phyloP scores from a whole-genome alignment of 2,797 vertebrate genomes.

The Lacerta bilineata region DNA sequence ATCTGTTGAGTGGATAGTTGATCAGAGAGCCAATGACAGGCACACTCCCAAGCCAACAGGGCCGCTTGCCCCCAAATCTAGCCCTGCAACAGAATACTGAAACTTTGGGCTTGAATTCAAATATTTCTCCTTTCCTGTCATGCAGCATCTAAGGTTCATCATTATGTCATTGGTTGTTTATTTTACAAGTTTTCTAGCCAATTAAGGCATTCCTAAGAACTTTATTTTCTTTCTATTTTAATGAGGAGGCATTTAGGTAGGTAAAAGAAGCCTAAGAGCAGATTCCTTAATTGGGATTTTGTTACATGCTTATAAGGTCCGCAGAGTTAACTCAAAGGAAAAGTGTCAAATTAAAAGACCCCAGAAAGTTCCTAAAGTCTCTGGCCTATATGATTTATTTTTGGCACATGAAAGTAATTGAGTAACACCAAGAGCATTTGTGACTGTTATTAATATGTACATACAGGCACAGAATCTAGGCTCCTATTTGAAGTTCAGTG shows the following conservation, averaged over 20 bases:
- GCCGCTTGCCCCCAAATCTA: background rate
- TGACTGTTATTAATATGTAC: background rate
- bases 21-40: no score
- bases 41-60: background rate
- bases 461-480: background rate
- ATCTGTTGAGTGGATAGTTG: background rate
- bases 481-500: background rate
- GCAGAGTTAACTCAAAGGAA: constrained; percentile 2
- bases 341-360: constrained; percentile 16
- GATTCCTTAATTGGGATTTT: constrained; percentile 30
- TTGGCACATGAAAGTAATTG: constrained; percentile 4
- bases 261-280: constrained; percentile 23
- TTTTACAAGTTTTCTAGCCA: constrained; percentile 18
- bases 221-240: constrained; percentile 19
- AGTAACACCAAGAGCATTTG: constrained; percentile 5
- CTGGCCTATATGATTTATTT: constrained; percentile 8
- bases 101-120: background rate
- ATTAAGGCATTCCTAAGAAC: constrained; percentile 29
- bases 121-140: background rate
- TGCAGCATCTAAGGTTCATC: background rate
- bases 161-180: constrained; percentile 27
- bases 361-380: constrained; percentile 2
- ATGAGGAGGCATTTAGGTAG: constrained; percentile 17
- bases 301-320: constrained; percentile 6
- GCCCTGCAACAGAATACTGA: background rate